These are phyloP conservation scores for Drosophila flavopinicola DNA, from an alignment of 2,888 invertebrate species.

Conservation along the genomic window DNA sequence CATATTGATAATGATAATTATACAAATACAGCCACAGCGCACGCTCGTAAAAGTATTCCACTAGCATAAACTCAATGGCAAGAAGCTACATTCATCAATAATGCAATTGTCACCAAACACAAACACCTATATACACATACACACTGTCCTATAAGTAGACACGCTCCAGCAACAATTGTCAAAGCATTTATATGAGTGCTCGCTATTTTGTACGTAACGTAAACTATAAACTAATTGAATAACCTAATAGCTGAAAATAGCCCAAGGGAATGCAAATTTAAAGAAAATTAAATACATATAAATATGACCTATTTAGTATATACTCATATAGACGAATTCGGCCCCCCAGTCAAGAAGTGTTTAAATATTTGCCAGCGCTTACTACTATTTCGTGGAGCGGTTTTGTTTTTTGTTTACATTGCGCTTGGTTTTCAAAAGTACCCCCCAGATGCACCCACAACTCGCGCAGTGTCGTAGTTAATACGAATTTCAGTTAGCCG, in stretches of 20 bases:
- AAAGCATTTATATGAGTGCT: conserved; percentile 43
- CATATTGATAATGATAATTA: conserved; percentile 62
- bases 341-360: conserved; percentile 25
- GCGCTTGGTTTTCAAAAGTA: conserved; percentile 32
- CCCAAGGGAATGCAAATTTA: conserved; percentile 40
- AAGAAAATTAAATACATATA: conserved; percentile 14
- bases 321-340: conserved; percentile 64
- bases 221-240: conserved; percentile 54
- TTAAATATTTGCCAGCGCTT: conserved; percentile 60
- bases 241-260: conserved; percentile 63
- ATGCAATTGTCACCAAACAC: conserved; percentile 12
- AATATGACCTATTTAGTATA: conserved; percentile 37
- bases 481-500: conserved; percentile 73
- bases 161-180: conserved; percentile 46
- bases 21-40: conserved; percentile 50
- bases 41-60: conserved; percentile 56
- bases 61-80: conserved; percentile 49
- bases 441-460: not conserved
- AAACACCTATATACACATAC: not conserved
- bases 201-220: conserved; percentile 41
- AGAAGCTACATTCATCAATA: conserved; percentile 25
- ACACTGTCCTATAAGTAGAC: conserved; percentile 18
- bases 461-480: conserved; percentile 60
- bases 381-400: conserved; percentile 32
- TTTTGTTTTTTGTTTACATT: conserved; percentile 58